phyloP scores from a whole-genome alignment of 37 sponge, comb jelly and placozoan species.

The Lycopodina hypogea region DNA sequence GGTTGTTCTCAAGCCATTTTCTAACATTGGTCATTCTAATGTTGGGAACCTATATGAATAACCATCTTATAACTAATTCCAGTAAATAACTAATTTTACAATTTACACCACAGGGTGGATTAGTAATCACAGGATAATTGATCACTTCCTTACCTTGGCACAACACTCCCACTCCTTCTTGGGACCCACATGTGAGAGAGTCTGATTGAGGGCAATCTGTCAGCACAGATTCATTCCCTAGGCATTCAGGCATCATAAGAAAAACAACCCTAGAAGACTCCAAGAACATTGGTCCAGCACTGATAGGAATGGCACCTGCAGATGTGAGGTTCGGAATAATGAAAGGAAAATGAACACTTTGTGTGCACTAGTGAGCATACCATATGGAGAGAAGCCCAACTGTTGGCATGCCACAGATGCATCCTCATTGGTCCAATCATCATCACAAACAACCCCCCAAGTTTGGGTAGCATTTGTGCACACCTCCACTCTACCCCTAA shows the following conservation, averaged over 20 bases:
- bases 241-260: neutral
- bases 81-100: too few species aligned
- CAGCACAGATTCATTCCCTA: neutral
- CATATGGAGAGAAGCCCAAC: conserved; percentile 39
- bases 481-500: conserved; percentile 40
- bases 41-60: too few species aligned
- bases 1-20: too few species aligned
- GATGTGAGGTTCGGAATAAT: too few species aligned
- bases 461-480: neutral
- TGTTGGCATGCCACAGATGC: conserved; percentile 40
- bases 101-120: too few species aligned
- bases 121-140: too few species aligned
- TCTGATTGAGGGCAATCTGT: neutral
- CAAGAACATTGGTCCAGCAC: neutral
- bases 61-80: too few species aligned
- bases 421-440: conserved; percentile 24
- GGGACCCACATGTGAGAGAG: neutral
- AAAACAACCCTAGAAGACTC: neutral
- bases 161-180: neutral
- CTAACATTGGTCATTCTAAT: too few species aligned
- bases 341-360: neutral
- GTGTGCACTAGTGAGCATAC: neutral
- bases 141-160: conserved; percentile 3
- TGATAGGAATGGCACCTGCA: neutral
- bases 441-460: conserved; percentile 27